These are phyloP conservation scores for Unio pictorum DNA, from an alignment of 2,888 invertebrate species.

Conservation along the genomic window DNA sequence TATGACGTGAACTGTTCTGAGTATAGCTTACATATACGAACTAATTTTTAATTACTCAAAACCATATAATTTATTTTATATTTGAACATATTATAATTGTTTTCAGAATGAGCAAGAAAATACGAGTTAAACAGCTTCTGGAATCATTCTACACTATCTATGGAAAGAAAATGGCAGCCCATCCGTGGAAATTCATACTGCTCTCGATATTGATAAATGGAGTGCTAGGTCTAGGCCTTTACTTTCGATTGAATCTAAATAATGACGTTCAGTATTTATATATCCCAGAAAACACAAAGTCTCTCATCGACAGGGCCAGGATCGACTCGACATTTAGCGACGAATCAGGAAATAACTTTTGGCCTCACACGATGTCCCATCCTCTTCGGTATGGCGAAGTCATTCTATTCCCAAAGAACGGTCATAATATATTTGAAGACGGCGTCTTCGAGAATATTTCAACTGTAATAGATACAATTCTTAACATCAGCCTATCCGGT, in stretches of 20 bases:
- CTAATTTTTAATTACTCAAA: too few species aligned
- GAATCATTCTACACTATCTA: background rate
- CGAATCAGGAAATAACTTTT: background rate
- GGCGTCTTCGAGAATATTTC: too few species aligned
- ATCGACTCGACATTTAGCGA: constrained; percentile 2
- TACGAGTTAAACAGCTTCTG: too few species aligned
- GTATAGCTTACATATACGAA: too few species aligned
- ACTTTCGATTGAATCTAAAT: background rate
- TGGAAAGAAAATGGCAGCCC: background rate
- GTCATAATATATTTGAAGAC: too few species aligned
- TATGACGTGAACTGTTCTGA: too few species aligned
- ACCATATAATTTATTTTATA: too few species aligned
- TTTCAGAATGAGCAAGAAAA: background rate
- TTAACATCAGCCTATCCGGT: too few species aligned
- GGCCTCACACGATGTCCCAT: constrained; percentile 1
- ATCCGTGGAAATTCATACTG: background rate
- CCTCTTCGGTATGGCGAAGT: background rate
- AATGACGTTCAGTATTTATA: background rate
- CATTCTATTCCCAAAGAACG: background rate
- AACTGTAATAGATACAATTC: too few species aligned
- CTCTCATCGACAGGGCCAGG: background rate
- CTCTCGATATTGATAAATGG: constrained; percentile 1
- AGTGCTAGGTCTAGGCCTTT: background rate
- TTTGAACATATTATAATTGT: background rate
- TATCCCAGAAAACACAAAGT: background rate